Evolutionary conservation across 2,797 vertebrate species (phyloP).

Genomic region (Botia kubotai): DNA sequence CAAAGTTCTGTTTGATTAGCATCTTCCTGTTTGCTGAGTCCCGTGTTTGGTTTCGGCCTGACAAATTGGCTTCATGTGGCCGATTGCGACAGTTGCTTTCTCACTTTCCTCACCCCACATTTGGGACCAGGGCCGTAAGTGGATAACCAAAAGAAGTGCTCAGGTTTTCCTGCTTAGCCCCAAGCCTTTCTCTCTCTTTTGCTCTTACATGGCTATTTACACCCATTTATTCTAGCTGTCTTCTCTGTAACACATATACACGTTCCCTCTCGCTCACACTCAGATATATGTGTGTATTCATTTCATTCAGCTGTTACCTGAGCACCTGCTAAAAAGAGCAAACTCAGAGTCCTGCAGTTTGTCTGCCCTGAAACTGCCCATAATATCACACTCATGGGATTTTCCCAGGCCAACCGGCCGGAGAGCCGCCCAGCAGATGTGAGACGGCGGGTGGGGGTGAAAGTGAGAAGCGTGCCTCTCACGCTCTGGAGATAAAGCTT

Average conservation of each 20-base stretch:
- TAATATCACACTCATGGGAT: conserved; percentile 38
- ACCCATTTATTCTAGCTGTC: conserved; percentile 22
- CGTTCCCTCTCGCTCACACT: not conserved
- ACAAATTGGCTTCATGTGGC: not conserved
- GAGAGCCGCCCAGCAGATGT: conserved; percentile 11
- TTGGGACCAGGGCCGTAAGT: conserved; percentile 10
- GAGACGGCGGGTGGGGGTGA: not conserved
- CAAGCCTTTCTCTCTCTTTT: conserved; percentile 27
- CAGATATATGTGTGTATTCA: conserved; percentile 26
- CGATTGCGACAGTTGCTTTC: not conserved
- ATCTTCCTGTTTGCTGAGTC: conserved; percentile 5
- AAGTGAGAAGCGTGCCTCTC: conserved; percentile 45
- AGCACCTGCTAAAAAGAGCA: conserved; percentile 20
- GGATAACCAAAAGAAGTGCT: not conserved
- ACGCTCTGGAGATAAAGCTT: conserved; percentile 49
- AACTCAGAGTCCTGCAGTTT: conserved; percentile 13
- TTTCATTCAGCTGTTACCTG: conserved; percentile 44
- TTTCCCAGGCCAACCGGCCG: conserved; percentile 48
- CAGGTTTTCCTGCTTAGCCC: conserved; percentile 10
- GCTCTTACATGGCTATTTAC: conserved; percentile 32
- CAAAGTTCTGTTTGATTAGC: not conserved
- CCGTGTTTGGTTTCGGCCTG: not conserved
- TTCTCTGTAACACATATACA: conserved; percentile 23
- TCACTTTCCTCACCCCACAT: not conserved
- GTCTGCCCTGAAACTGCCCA: conserved; percentile 40